Conservation (phyloP, 2,888 invertebrate species). For the Drosophila pseudotalamancana region DNA sequence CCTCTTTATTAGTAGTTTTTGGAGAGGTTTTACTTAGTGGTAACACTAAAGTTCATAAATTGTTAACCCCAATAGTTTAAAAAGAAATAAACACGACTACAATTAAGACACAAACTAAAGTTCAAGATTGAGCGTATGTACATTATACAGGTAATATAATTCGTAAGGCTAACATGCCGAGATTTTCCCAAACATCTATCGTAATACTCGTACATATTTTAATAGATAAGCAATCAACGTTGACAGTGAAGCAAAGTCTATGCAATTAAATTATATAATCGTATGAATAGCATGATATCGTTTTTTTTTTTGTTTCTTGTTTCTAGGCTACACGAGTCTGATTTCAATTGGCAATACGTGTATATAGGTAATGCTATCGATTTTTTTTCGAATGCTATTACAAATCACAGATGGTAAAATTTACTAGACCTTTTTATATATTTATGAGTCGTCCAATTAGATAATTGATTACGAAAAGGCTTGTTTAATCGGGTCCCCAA, state of each 20-base stretch:
- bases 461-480: no score
- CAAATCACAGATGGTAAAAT: not conserved
- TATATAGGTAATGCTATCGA: no score
- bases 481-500: no score
- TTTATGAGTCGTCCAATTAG: no score
- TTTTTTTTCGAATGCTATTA: not conserved
- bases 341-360: conserved; percentile 16
- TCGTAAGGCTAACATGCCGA: not conserved
- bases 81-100: not conserved
- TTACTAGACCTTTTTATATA: no score
- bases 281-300: not conserved
- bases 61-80: not conserved
- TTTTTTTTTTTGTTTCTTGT: not conserved
- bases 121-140: not conserved
- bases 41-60: no score
- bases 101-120: not conserved
- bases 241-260: not conserved
- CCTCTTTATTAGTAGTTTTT: no score
- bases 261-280: conserved; percentile 7
- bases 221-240: conserved; percentile 4
- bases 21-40: no score
- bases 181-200: conserved; percentile 7
- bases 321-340: not conserved
- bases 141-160: conserved; percentile 12
- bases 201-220: not conserved